Base-by-base conservation (phyloP, 2,113 vertebrate species). In the Azemiops feae region DNA sequence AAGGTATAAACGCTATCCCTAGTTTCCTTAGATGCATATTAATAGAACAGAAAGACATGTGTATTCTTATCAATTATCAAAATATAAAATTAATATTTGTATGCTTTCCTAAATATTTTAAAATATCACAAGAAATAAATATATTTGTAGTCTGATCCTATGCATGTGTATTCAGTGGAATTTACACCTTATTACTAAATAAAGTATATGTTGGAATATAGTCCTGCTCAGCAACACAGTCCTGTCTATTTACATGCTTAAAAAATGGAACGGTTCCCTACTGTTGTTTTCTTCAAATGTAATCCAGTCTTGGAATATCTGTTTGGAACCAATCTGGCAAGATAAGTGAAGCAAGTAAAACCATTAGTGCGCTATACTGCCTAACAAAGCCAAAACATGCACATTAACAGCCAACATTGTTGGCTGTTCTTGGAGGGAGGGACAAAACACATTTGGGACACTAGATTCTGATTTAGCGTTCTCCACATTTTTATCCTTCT, bases 391-490 rank as follows among this genome's bases (percentile, higher is more conserved):
- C 81, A 3, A 4, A 60, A 94, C 22, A 12, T 74, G 47, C 18
- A 34, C 69, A 93, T 69, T 69, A 95, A 90, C 92, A 4, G 88
- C 0, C 1, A 16, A 25, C 23, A 39, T 9, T 4, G 50, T 88
- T 69, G 81, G 47, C 34, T 91, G 50, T 81, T 87, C 54, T 50
- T 81, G 87, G 60, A 69, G 52, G 39, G 69, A 39, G 16, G 14
- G 43, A 14, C 39, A 43, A 54, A 30, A 87, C 9, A 14, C 54
- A 54, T 30, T 64, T 45, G 60, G 89, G 60, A 89, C 8, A 22
- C 87, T 89, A 22, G 52, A 81, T 55, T 89, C 86, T 88, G 64
- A n/a, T 87, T 87, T 10, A 94, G 8, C 53, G 91, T 93, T 89
- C 90, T 74, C 34, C n/a, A 89, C 50, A 43, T 55, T 55, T 60